Evolutionary conservation across 2,113 vertebrate species (phyloP).

Genomic region (Misgurnus mizolepis): DNA sequence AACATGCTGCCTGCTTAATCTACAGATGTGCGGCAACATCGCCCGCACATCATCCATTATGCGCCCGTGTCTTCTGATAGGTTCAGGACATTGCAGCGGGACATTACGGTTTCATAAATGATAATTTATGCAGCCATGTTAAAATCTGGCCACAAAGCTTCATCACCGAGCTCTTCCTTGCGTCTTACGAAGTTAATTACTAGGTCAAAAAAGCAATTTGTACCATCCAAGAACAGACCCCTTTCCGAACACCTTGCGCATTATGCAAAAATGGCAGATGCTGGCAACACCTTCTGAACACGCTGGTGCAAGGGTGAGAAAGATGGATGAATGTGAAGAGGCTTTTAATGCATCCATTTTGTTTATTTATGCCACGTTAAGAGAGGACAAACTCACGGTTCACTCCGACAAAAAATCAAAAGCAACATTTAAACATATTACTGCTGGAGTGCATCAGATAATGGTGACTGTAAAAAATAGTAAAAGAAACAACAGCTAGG

Average conservation of each 20-base stretch:
- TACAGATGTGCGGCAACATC: constrained; percentile 39
- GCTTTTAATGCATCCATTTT: constrained; percentile 55
- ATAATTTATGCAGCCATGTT: constrained; percentile 74
- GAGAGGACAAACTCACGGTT: constrained; percentile 44
- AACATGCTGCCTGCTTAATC: constrained; percentile 15
- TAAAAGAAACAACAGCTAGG: constrained; percentile 42
- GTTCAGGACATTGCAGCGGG: constrained; percentile 67
- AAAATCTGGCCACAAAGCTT: constrained; percentile 71
- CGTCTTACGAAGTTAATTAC: constrained; percentile 77
- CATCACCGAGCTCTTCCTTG: constrained; percentile 69
- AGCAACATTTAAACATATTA: neutral
- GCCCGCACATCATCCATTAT: constrained; percentile 56
- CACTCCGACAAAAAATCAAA: neutral
- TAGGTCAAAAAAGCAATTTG: constrained; percentile 82
- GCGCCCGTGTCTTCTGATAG: constrained; percentile 49
- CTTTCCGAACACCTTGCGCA: constrained; percentile 71
- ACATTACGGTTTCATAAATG: constrained; percentile 74
- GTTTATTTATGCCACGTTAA: constrained; percentile 45
- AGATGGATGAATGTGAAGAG: constrained; percentile 43
- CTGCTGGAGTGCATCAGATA: neutral
- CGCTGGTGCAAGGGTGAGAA: constrained; percentile 67
- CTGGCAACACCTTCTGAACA: constrained; percentile 75
- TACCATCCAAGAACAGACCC: constrained; percentile 70
- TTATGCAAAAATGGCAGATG: constrained; percentile 81
- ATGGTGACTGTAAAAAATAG: neutral